Conservation (phyloP, 2,888 invertebrate genomes). For the Nysson spinosus region DNA sequence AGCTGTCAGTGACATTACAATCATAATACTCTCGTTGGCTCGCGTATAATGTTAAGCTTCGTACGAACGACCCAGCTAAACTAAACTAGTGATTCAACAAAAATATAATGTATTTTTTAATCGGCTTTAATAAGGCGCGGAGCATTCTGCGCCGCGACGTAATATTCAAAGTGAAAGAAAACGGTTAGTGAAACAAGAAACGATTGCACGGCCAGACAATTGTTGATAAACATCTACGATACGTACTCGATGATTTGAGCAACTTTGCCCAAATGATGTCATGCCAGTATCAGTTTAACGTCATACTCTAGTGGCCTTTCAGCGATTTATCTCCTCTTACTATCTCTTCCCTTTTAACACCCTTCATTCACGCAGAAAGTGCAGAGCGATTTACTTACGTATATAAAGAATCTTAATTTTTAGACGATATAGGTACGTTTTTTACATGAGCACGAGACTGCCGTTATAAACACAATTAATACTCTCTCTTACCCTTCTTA, state of each 20-base stretch:
- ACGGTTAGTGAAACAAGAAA: constrained; percentile 21
- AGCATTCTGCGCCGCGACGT: neutral
- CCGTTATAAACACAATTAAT: constrained; percentile 48
- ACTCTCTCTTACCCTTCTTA: constrained; percentile 28
- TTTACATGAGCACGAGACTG: constrained; percentile 45
- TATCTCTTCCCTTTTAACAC: constrained; percentile 26
- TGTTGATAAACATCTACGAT: constrained; percentile 24
- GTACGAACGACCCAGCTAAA: constrained; percentile 50
- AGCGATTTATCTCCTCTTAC: constrained; percentile 34
- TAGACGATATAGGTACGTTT: constrained; percentile 36
- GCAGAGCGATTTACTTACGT: constrained; percentile 66
- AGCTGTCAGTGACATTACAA: constrained; percentile 60
- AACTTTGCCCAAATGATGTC: constrained; percentile 41
- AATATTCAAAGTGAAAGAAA: neutral
- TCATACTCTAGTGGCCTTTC: constrained; percentile 48
- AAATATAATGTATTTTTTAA: constrained; percentile 50
- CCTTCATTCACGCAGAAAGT: constrained; percentile 20
- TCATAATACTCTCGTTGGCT: constrained; percentile 64
- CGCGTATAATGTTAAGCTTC: constrained; percentile 54
- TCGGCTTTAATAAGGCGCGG: constrained; percentile 40
- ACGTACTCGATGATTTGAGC: constrained; percentile 38
- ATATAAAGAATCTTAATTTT: constrained; percentile 41
- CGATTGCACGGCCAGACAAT: constrained; percentile 31
- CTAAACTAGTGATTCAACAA: constrained; percentile 46
- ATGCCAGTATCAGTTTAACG: constrained; percentile 56